Evolutionary conservation across 2,888 invertebrate species (phyloP).

Genomic region (Ornithoptera priamus): DNA sequence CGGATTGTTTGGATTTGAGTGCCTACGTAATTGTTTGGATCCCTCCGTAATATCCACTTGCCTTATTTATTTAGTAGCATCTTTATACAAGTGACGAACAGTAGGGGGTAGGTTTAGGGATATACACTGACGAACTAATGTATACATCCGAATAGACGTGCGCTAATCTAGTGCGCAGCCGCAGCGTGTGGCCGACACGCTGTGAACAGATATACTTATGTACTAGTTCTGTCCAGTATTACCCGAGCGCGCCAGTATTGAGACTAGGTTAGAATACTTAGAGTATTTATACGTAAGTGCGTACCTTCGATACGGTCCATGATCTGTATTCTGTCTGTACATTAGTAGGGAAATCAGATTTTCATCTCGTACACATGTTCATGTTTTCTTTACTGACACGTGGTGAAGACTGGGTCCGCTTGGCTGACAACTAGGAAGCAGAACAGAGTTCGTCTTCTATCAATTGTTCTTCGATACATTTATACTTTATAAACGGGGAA

Average conservation of each 20-base stretch:
- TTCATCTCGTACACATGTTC: too few relatives aligned
- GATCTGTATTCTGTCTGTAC: too few relatives aligned
- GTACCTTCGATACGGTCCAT: conserved; percentile 7
- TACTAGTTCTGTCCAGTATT: neutral
- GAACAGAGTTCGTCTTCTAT: too few relatives aligned
- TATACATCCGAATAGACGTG: conserved; percentile 29
- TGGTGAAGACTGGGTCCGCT: too few relatives aligned
- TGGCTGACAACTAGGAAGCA: too few relatives aligned
- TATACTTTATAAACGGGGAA: too few relatives aligned
- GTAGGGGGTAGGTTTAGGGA: conserved; percentile 55
- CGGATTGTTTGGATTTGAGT: conserved; percentile 70
- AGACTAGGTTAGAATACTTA: too few relatives aligned
- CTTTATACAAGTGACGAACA: conserved; percentile 52
- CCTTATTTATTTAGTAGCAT: conserved; percentile 74
- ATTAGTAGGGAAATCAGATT: too few relatives aligned
- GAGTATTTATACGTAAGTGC: neutral
- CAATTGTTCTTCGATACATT: too few relatives aligned
- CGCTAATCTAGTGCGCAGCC: neutral
- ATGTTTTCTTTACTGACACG: too few relatives aligned
- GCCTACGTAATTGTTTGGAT: conserved; percentile 70
- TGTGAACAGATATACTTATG: conserved; percentile 8
- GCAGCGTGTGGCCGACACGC: neutral
- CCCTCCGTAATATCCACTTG: conserved; percentile 73
- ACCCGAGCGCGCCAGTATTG: too few relatives aligned
- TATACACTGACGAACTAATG: conserved; percentile 37